These are phyloP conservation scores for Julus scandinavius DNA, from an alignment of 2,888 invertebrate species.

Conservation along the genomic window DNA sequence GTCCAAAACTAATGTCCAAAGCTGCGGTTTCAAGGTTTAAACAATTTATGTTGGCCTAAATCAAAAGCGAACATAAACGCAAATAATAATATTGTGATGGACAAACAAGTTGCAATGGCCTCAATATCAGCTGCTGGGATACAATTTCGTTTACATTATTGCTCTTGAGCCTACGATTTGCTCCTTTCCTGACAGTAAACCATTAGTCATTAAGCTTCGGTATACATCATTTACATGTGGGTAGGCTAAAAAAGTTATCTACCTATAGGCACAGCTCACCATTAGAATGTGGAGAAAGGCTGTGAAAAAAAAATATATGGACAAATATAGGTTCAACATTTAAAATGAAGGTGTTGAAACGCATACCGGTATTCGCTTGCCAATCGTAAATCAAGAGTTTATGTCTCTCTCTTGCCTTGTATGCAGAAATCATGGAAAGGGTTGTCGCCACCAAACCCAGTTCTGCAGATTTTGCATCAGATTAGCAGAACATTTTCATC, in stretches of 20 bases:
- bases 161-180: neutral
- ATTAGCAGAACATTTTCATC: neutral
- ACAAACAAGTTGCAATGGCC: slow-evolving; percentile 27
- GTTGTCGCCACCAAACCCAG: neutral
- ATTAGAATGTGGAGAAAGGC: neutral
- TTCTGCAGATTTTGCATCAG: neutral
- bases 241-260: neutral
- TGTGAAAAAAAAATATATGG: neutral
- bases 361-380: neutral
- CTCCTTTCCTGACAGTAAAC: neutral
- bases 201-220: slow-evolving; percentile 5
- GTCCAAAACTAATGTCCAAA: slow-evolving; percentile 12
- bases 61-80: neutral
- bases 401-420: neutral
- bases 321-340: neutral
- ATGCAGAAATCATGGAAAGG: neutral
- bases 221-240: neutral
- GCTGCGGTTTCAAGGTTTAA: neutral
- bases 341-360: neutral
- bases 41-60: slow-evolving; percentile 29
- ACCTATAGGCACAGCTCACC: neutral
- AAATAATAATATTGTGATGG: slow-evolving; percentile 12
- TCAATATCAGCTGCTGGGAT: slow-evolving; percentile 16
- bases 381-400: neutral
- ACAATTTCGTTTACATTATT: neutral